Evolutionary conservation across 2,888 invertebrate species (phyloP), one percentile per base, ranked within the genome.

Genomic region (Drosophila nigritarsus): DNA sequence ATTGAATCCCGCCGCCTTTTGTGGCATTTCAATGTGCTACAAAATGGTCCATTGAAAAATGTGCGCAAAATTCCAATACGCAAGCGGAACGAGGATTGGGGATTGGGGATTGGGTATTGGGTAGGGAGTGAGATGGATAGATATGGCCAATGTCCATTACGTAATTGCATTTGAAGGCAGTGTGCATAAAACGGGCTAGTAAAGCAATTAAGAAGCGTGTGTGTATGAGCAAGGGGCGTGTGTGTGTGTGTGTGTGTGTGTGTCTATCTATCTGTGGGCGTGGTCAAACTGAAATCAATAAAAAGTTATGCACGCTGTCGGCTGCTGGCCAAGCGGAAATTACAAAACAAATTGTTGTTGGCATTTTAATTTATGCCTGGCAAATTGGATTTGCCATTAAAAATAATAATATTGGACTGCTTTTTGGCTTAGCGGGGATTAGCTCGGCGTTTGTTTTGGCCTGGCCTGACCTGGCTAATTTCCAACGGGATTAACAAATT

Each of bases 301-400:
- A 70, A 73, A 70, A 67, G 36, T 56, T 71, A 59, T 65, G 61
- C 62, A 51, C 30, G n/a, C 38, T 42, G 50, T 13, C 66, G 60
- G 36, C 34, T 27, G 45, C 56, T 73, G 71, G 51, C 69, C 80
- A 69, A 79, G 60, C 88, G 85, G 85, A 85, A 83, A 85, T 85
- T 88, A 75, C 73, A 68, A 80, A 83, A 83, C 72, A 76, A 58
- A 65, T 67, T 62, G 64, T 68, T 65, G 71, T 79, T 68, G 73
- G 61, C 75, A 73, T 78, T 80, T 84, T 75, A 80, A 87, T 87
- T 83, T 86, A 66, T 73, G 78, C 42, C 65, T 48, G 73, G 68
- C 71, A 83, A 87, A 87, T 87, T 87, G 83, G 80, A 89, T 89
- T 87, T 85, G 63, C 34, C 38, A 50, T 67, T 61, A 65, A 80